Percentiles rank a stretch among this genome's conserved stretches.
Conservation (phyloP, 2,113 vertebrate species). For the Kryptolebias marmoratus region DNA sequence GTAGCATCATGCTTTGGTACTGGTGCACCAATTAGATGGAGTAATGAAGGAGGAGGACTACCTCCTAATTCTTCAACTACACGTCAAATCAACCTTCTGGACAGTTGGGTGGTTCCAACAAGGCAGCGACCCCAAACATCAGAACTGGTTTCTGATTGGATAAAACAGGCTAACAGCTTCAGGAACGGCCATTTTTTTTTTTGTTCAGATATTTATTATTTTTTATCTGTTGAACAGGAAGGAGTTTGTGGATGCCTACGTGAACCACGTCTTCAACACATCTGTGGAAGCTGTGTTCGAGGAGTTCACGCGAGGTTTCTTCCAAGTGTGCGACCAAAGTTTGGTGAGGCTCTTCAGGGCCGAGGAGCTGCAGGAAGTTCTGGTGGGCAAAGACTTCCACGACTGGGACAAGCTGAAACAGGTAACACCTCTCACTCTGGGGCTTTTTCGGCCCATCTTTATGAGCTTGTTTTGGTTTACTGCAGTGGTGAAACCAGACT, state of each 20-base stretch:
- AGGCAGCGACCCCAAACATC: too few relatives aligned
- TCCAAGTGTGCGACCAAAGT: conserved; percentile 73
- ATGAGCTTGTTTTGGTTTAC: conserved; percentile 26
- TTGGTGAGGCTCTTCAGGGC: conserved; percentile 79
- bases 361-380: conserved; percentile 78
- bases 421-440: conserved; percentile 59
- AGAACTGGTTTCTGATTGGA: too few relatives aligned
- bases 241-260: conserved; percentile 80
- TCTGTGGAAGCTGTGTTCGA: conserved; percentile 80
- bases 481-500: conserved; percentile 74
- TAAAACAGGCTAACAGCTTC: too few relatives aligned
- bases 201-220: too few relatives aligned
- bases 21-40: too few relatives aligned
- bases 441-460: not conserved
- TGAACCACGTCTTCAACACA: conserved; percentile 81
- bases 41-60: too few relatives aligned
- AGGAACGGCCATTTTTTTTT: too few relatives aligned
- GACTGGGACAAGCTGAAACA: conserved; percentile 82
- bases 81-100: too few relatives aligned
- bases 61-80: too few relatives aligned
- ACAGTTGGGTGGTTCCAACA: too few relatives aligned
- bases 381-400: conserved; percentile 78
- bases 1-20: too few relatives aligned
- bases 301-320: conserved; percentile 85
- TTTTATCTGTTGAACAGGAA: conserved; percentile 61